phyloP scores from a whole-genome alignment of 2,888 invertebrate species.

The Crematogaster levior region DNA sequence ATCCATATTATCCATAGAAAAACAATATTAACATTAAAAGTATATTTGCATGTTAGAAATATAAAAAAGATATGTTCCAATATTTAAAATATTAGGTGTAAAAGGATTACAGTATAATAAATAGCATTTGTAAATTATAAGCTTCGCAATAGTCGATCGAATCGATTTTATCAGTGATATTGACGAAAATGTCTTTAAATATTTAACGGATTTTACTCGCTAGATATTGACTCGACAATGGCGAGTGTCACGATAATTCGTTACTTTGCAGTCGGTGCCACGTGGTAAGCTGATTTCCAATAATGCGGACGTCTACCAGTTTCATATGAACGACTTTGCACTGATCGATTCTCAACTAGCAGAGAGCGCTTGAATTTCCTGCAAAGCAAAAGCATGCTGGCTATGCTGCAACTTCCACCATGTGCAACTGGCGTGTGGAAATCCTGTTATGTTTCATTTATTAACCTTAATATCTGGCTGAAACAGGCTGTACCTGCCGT shows the following conservation, averaged over 20 bases:
- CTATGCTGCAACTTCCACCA: constrained; percentile 38
- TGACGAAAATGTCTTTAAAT: constrained; percentile 33
- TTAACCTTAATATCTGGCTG: constrained; percentile 48
- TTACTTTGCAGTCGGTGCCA: constrained; percentile 38
- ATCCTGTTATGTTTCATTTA: constrained; percentile 56
- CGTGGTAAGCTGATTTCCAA: constrained; percentile 49
- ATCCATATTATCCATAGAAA: background rate
- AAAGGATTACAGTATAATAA: constrained; percentile 26
- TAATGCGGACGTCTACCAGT: constrained; percentile 42
- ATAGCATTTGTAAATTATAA: constrained; percentile 28
- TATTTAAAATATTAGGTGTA: background rate
- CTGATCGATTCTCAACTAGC: constrained; percentile 51
- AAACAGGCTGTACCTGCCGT: constrained; percentile 28
- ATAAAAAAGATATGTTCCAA: background rate
- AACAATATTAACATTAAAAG: constrained; percentile 11
- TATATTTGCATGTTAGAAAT: background rate
- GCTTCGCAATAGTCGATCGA: background rate
- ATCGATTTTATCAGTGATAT: constrained; percentile 27
- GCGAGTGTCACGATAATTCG: constrained; percentile 43
- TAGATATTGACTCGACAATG: constrained; percentile 42
- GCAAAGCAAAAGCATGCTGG: constrained; percentile 8
- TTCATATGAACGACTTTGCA: constrained; percentile 40
- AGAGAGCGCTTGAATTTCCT: constrained; percentile 16
- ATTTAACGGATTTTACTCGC: constrained; percentile 12
- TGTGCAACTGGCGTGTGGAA: constrained; percentile 52